Evolutionary conservation across 1,140 invertebrate genomes (phyloP).

Genomic region (Lepidotrigona ventralis): DNA sequence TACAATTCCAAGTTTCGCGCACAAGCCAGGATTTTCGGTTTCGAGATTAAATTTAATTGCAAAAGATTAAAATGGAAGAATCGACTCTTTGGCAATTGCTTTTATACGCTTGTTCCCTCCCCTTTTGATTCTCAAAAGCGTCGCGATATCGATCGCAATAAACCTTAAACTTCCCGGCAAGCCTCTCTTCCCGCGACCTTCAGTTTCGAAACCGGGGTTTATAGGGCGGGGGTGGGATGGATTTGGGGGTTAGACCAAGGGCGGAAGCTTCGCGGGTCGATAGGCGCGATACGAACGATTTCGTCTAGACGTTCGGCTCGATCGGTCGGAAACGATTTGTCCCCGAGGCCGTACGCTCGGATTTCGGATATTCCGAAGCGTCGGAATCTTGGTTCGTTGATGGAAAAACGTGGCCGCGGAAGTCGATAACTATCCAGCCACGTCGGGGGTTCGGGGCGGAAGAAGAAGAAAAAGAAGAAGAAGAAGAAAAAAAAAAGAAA

Average conservation of each 20-base stretch:
- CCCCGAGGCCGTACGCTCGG: conserved; percentile 33
- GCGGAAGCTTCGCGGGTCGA: neutral
- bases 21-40: too few species aligned
- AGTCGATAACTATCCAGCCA: conserved; percentile 59
- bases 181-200: neutral
- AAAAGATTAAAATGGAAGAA: too few species aligned
- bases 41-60: too few species aligned
- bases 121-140: neutral
- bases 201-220: conserved; percentile 2
- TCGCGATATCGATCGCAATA: neutral
- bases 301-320: conserved; percentile 42
- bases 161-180: neutral
- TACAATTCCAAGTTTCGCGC: too few species aligned
- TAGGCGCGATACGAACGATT: conserved; percentile 47
- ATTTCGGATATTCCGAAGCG: conserved; percentile 38
- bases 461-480: conserved; percentile 38
- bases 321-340: conserved; percentile 62
- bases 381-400: conserved; percentile 46
- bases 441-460: neutral
- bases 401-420: conserved; percentile 55
- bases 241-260: neutral
- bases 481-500: conserved; percentile 43
- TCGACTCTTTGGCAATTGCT: too few species aligned
- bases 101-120: too few species aligned
- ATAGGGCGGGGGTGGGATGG: too few species aligned